A percentile compares a stretch with the other conserved stretches of the same genome.
Conservation (phyloP, 2,888 invertebrate genomes). For the Brachylomia viminalis region DNA sequence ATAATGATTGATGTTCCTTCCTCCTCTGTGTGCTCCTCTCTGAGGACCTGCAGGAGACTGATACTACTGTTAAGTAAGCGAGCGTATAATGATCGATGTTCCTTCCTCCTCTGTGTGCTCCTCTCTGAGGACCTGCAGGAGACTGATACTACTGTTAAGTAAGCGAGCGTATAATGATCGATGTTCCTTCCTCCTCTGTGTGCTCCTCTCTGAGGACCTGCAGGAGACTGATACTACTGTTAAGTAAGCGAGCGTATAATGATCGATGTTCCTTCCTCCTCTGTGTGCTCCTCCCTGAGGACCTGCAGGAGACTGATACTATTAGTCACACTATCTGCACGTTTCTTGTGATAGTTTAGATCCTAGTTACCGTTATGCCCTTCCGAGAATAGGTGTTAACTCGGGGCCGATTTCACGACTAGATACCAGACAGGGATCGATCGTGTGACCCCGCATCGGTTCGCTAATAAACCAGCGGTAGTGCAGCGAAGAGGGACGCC, state of each 20-base stretch:
- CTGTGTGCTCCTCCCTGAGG: neutral
- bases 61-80: too few species aligned
- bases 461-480: slow-evolving; percentile 62
- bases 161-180: too few species aligned
- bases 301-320: neutral
- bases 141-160: too few species aligned
- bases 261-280: neutral
- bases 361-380: slow-evolving; percentile 21
- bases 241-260: neutral
- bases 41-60: too few species aligned
- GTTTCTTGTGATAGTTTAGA: slow-evolving; percentile 1
- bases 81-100: too few species aligned
- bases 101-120: too few species aligned
- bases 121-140: too few species aligned
- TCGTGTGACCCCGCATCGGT: slow-evolving; percentile 58
- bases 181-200: too few species aligned
- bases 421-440: slow-evolving; percentile 48
- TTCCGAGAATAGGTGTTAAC: slow-evolving; percentile 53
- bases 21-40: too few species aligned
- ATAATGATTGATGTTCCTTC: too few species aligned
- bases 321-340: slow-evolving; percentile 16
- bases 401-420: slow-evolving; percentile 44
- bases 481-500: slow-evolving; percentile 28
- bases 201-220: too few species aligned
- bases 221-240: too few species aligned